Percentiles rank a stretch among this genome's conserved stretches.
Evolutionary conservation across 2,888 invertebrate genomes (phyloP).

Genomic region (Platycnemis pennipes): DNA sequence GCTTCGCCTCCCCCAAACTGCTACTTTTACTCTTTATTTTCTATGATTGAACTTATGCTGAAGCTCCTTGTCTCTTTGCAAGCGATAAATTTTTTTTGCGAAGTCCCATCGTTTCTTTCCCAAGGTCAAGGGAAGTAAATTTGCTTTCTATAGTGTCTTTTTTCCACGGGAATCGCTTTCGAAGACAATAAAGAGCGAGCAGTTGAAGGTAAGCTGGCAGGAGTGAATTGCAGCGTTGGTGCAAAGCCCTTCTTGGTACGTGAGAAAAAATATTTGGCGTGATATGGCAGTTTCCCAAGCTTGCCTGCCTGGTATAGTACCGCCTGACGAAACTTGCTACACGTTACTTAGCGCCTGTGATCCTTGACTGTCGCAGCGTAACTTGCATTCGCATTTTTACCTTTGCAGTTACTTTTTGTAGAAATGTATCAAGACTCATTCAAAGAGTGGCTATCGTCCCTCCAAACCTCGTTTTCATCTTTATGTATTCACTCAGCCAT

Average conservation of each 20-base stretch:
- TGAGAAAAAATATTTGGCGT: not conserved
- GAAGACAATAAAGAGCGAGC: not conserved
- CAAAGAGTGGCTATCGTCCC: too few relatives aligned
- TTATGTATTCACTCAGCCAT: too few relatives aligned
- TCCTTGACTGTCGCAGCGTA: not conserved
- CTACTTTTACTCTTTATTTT: not conserved
- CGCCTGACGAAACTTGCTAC: not conserved
- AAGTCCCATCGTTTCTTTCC: not conserved
- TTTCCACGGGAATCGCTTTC: constrained; percentile 11
- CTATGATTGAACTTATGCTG: not conserved
- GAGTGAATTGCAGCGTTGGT: not conserved
- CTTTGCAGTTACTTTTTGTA: too few relatives aligned
- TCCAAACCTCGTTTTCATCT: too few relatives aligned
- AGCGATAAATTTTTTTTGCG: constrained; percentile 1
- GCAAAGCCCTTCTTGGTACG: constrained; percentile 8
- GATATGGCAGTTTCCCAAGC: not conserved
- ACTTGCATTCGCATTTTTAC: too few relatives aligned
- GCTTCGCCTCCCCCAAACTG: not conserved
- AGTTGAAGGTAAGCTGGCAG: not conserved
- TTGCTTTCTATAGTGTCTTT: constrained; percentile 1
- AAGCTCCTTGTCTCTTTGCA: not conserved
- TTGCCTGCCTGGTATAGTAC: not conserved
- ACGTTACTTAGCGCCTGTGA: not conserved
- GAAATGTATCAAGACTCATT: too few relatives aligned
- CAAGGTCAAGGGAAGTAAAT: constrained; percentile 22